phyloP scores from a whole-genome alignment of 2,797 vertebrate species.

The Pipistrellus pipistrellus region DNA sequence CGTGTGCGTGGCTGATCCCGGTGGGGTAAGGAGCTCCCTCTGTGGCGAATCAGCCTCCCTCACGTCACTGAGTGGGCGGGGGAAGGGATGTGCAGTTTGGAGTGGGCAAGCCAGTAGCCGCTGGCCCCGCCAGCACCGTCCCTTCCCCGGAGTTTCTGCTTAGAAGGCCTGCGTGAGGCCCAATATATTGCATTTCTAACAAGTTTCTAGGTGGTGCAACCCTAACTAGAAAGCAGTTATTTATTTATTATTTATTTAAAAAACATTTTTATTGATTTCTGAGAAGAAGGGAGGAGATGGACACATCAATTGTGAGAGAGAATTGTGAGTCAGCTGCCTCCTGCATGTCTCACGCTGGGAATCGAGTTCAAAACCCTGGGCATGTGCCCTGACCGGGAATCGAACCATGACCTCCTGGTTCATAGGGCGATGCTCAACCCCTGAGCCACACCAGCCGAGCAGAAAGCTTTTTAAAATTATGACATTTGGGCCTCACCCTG shows the following conservation, averaged over 20 bases:
- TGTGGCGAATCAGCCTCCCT: neutral
- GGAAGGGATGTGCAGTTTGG: rapidly evolving
- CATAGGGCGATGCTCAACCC: too few species aligned
- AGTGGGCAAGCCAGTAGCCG: neutral
- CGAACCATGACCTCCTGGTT: too few species aligned
- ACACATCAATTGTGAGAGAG: too few species aligned
- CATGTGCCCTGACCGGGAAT: too few species aligned
- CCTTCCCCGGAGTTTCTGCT: neutral
- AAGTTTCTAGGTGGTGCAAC: neutral
- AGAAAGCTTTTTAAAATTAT: neutral
- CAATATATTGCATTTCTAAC: neutral
- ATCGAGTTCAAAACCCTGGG: too few species aligned
- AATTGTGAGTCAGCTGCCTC: too few species aligned
- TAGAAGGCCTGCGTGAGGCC: neutral
- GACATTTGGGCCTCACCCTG: neutral
- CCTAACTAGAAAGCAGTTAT: neutral
- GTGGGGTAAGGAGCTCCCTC: neutral
- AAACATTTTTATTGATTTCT: too few species aligned
- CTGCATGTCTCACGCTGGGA: too few species aligned
- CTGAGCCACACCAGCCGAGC: too few species aligned
- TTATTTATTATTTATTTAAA: too few species aligned
- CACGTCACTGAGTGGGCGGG: neutral
- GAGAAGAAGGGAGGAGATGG: too few species aligned
- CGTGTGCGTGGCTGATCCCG: neutral
- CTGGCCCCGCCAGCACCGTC: neutral